Base-by-base conservation (phyloP, 2,113 vertebrate genomes). In the Odontesthes bonariensis region DNA sequence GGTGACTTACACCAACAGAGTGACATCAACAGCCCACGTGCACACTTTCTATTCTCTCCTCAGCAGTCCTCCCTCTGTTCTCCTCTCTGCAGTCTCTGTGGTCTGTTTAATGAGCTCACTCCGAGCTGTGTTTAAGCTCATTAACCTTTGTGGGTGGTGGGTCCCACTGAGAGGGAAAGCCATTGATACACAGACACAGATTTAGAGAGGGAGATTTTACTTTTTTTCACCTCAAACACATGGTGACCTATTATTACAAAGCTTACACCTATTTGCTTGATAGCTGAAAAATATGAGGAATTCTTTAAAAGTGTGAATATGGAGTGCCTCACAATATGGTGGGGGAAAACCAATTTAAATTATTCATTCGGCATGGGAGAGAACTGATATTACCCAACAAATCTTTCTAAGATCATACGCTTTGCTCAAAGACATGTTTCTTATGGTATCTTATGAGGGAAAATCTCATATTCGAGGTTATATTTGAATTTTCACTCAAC, bases 111-210 rank as follows among this genome's bases (percentile, higher is more conserved):
- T 96, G 94, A 96, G 94, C 95, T 95, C 94, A 92, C 94, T 92
- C 93, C 95, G 93, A 95, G 92, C 94, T 93, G 93, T 95, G 94
- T 95, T 96, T 95, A 94, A 96, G 95, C 94, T 95, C 95, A 95
- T 96, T 96, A 96, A 95, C 94, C 94, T 94, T 92, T 93, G 93
- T 92, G 91, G 91, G 94, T 92, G 91, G 89, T 77, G 84, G 93
- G 84, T 86, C 86, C 86, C 86, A 83, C 84, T 53, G 88, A 86
- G 88, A 87, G 74, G 49, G 67, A 84, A 83, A 89, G 85, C 81
- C 75, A 90, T 65, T 79, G 82, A 89, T 86, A 88, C 77, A 80
- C 54, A 84, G 47, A 73, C 81, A 59, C 52, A 79, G 81, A 86
- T 78, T 73, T 64, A 68, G 58, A 72, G 58, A 68, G 66, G 49